Percentiles rank a stretch among this genome's conserved stretches.
Conservation (phyloP, 1,140 invertebrate species). For the Cardiocondyla obscurior region DNA sequence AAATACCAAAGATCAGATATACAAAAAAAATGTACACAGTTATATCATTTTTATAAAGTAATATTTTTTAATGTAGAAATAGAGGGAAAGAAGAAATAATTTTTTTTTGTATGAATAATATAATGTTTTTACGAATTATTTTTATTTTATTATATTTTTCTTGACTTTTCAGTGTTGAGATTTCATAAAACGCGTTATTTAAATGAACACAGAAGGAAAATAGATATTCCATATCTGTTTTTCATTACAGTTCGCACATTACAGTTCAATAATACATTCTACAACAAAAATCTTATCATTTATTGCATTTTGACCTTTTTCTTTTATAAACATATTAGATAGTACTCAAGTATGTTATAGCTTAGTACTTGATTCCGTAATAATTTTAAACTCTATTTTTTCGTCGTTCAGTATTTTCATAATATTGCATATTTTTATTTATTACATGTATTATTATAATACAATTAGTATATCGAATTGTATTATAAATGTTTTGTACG, state of each 20-base stretch:
- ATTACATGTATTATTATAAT: background rate
- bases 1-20: background rate
- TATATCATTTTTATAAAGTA: too few species aligned
- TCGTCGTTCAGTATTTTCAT: too few species aligned
- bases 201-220: background rate
- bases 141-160: background rate
- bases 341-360: background rate
- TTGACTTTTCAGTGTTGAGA: background rate
- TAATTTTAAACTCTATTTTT: background rate
- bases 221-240: background rate
- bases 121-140: background rate
- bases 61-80: background rate
- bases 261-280: background rate
- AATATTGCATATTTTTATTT: background rate
- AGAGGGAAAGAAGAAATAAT: background rate
- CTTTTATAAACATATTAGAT: background rate
- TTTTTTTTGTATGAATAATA: too few species aligned
- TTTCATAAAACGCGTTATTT: background rate
- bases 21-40: background rate
- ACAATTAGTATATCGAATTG: background rate
- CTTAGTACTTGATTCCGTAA: background rate
- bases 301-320: background rate
- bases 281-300: background rate
- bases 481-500: constrained; percentile 19
- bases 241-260: background rate